Base-by-base conservation (phyloP, 2,888 invertebrate species). In the Diplolepis rosae region DNA sequence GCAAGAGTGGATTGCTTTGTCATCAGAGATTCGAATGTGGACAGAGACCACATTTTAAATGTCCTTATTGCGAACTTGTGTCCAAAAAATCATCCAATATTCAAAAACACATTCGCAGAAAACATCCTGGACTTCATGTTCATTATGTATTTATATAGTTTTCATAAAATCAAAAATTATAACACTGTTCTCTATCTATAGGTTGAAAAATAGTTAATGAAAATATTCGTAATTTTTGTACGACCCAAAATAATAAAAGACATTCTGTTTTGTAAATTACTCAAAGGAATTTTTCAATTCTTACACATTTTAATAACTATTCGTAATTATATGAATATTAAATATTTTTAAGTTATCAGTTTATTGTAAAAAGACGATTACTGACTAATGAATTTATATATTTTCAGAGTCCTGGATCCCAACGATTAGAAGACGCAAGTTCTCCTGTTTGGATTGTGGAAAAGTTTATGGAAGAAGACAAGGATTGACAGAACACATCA, bases 21-120 rank as follows among this genome's bases (percentile, higher is more conserved):
- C 86, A 86, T 68, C 69, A 80, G 68, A 79, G 79, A 66, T 80
- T 81, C 71, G 83, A 84, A 71, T 86, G 85, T 54, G 83, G 82
- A 11, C 80, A 77, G 65, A 77, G 79, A 65, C 84, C 86, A 5
- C 83, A 84, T 61, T 87, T 83, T 75, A 78, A 81, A 70, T 87
- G 85, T 73, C 82, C 83, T 0, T 82, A 81, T 39, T 80, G 80
- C 65, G 71, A 74, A 7, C 72, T 75, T 32, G 71, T 65, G 28
- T 77, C 68, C 42, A 76, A 76, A 39, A 66, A 71, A 66, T 75
- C 75, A 24, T 77, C 74, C 1, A 82, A 83, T 66, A 74, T 81
- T 22, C 75, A 72, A 54, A 75, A 78, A 27, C 83, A 83, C 74
- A 75, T 83, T 30, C 69, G 77, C 24, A 76, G 56, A 35, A 56